phyloP scores from a whole-genome alignment of 2,888 invertebrate species.

The Erebia epiphron region DNA sequence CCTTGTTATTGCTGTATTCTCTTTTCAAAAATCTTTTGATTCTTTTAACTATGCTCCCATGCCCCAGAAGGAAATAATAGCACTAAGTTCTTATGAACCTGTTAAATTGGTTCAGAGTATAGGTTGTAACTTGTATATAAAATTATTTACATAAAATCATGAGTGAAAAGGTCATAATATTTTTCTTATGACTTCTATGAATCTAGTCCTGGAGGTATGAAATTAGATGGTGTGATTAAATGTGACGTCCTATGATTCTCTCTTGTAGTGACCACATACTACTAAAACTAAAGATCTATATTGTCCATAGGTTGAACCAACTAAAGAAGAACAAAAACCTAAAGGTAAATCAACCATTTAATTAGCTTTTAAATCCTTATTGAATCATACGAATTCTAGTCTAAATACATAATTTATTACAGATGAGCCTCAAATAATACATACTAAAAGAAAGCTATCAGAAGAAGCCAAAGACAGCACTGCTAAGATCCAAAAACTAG shows the following conservation, averaged over 20 bases:
- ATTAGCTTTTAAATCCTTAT: not conserved
- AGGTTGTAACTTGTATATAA: no score
- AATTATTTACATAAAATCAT: no score
- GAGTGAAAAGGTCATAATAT: no score
- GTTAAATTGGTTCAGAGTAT: no score
- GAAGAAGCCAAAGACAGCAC: conserved; percentile 54
- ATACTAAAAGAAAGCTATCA: conserved; percentile 66
- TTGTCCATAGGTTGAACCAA: conserved; percentile 39
- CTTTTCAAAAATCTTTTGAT: no score
- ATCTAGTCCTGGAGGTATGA: not conserved
- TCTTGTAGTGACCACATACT: not conserved
- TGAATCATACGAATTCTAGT: not conserved
- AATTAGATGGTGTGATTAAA: not conserved
- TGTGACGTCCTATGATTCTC: not conserved
- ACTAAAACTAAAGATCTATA: conserved; percentile 1
- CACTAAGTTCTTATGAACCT: no score
- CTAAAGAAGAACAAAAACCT: conserved; percentile 43
- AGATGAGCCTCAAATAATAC: conserved; percentile 52
- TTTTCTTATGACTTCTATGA: no score
- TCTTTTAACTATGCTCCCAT: no score
- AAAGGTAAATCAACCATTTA: conserved; percentile 36
- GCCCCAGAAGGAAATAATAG: no score
- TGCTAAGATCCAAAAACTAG: conserved; percentile 68
- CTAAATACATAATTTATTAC: conserved; percentile 41
- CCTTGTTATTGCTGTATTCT: no score